Conservation (phyloP, 2,797 vertebrate species). For the Gephyroberyx darwinii region DNA sequence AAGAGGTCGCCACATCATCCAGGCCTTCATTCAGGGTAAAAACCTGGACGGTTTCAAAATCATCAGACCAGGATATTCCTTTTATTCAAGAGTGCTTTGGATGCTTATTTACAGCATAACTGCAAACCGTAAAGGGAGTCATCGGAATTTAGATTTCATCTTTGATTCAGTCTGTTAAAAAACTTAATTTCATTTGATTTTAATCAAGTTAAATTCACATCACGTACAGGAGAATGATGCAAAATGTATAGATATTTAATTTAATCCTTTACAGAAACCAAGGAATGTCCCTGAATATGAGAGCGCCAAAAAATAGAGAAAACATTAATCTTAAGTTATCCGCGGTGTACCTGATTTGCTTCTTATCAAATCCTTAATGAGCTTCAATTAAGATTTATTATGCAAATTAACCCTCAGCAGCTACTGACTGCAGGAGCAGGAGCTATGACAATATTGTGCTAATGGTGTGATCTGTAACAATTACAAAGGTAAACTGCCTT, state of each 20-base stretch:
- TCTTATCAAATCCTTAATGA: constrained; percentile 87
- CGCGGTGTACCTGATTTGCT: constrained; percentile 83
- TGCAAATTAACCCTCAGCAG: constrained; percentile 86
- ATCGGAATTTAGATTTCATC: not conserved
- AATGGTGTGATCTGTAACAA: constrained; percentile 85
- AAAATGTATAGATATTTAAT: constrained; percentile 17
- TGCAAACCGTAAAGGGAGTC: constrained; percentile 1
- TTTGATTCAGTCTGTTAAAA: not conserved
- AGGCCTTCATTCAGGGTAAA: constrained; percentile 39
- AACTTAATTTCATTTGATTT: constrained; percentile 12
- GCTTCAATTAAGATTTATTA: constrained; percentile 89
- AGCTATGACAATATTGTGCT: constrained; percentile 83
- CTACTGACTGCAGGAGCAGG: constrained; percentile 80
- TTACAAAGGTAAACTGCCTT: constrained; percentile 83
- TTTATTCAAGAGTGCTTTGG: constrained; percentile 6
- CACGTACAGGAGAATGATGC: not conserved
- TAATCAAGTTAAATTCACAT: not conserved
- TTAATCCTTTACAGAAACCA: not conserved
- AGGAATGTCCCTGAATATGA: constrained; percentile 39
- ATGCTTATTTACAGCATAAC: constrained; percentile 1
- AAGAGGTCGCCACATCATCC: constrained; percentile 53
- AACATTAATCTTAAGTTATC: constrained; percentile 82
- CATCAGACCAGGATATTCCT: not conserved
- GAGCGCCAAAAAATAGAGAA: constrained; percentile 51
- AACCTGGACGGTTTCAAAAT: constrained; percentile 54